These are phyloP conservation scores for Lycocerus yunnanus DNA, from an alignment of 2,888 invertebrate genomes.

Conservation along the genomic window DNA sequence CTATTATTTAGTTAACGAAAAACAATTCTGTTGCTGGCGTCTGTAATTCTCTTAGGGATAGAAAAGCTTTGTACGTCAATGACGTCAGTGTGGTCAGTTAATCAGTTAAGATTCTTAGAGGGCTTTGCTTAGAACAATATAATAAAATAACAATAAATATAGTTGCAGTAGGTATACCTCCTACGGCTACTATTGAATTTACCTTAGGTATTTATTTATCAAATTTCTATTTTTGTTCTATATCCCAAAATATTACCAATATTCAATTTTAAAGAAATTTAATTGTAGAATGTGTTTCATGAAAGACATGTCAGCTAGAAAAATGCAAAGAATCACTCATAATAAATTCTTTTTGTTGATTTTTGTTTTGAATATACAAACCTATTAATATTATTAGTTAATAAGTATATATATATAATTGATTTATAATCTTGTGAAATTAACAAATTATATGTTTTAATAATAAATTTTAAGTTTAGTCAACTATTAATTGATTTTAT, in stretches of 20 bases:
- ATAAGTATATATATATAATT: no score
- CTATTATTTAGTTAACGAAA: constrained; percentile 36
- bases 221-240: not conserved
- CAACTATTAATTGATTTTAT: no score
- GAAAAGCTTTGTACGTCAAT: constrained; percentile 28
- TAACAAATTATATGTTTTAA: no score
- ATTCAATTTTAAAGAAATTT: not conserved
- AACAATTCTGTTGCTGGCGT: constrained; percentile 37
- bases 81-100: constrained; percentile 30
- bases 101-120: constrained; percentile 22
- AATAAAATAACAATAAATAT: not conserved
- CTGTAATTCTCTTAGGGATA: constrained; percentile 35
- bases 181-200: not conserved
- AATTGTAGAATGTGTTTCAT: not conserved
- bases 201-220: not conserved
- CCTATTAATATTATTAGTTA: no score
- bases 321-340: no score
- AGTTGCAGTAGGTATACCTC: no score
- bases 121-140: not conserved
- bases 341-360: no score
- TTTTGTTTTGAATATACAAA: no score
- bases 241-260: not conserved
- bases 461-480: no score
- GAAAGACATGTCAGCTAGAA: no score
- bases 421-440: no score